Conservation (phyloP, 1,140 invertebrate species). For the Plodia interpunctella region DNA sequence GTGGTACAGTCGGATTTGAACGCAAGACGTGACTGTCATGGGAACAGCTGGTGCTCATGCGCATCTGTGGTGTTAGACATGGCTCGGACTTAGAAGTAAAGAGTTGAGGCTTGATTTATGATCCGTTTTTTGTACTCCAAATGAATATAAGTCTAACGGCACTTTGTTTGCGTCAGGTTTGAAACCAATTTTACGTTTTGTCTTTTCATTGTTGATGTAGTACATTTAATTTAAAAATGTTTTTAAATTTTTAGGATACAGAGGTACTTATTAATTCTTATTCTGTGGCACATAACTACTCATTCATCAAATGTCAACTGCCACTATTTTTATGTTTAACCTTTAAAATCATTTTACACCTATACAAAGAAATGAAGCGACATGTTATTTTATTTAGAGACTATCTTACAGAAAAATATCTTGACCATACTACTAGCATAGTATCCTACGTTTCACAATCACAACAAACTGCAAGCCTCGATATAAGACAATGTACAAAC, state of each 20-base stretch:
- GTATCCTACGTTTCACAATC: slow-evolving; percentile 21
- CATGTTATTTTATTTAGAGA: slow-evolving; percentile 25
- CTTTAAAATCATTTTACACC: too few relatives aligned
- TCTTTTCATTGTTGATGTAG: not conserved
- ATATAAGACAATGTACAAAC: slow-evolving; percentile 25
- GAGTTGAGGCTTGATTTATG: slow-evolving; percentile 45
- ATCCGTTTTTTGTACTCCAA: slow-evolving; percentile 16
- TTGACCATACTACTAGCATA: too few relatives aligned
- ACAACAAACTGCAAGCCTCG: too few relatives aligned
- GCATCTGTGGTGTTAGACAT: slow-evolving; percentile 42
- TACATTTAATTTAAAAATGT: too few relatives aligned
- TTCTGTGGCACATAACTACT: too few relatives aligned
- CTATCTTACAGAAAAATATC: slow-evolving; percentile 40
- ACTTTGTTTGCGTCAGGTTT: not conserved
- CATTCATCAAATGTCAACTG: slow-evolving; percentile 23
- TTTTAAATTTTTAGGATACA: too few relatives aligned
- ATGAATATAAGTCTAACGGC: not conserved
- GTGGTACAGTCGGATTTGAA: slow-evolving; percentile 47
- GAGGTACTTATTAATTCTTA: too few relatives aligned
- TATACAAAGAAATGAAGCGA: too few relatives aligned
- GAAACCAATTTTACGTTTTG: not conserved
- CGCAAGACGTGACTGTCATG: slow-evolving; percentile 64
- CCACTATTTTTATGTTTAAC: too few relatives aligned
- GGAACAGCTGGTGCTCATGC: slow-evolving; percentile 52
- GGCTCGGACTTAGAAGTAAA: slow-evolving; percentile 39